Evolutionary conservation across 2,113 vertebrate genomes (phyloP).

Genomic region (Bubo bubo): DNA sequence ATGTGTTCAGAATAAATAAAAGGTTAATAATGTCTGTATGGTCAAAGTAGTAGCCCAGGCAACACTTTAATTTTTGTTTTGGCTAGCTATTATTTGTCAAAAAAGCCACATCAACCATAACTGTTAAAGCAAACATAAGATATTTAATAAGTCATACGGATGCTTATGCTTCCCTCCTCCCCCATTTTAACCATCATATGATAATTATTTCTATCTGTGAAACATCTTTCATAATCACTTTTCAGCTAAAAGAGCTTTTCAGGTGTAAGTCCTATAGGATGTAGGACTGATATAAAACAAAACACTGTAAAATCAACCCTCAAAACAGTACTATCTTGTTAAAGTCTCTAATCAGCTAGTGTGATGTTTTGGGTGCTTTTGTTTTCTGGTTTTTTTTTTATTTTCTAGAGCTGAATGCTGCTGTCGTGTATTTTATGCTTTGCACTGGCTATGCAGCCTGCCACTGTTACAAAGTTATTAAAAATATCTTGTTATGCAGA

Average conservation of each 20-base stretch:
- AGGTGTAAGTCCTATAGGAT: background rate
- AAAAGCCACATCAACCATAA: background rate
- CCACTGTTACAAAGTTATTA: constrained; percentile 5
- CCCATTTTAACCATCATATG: background rate
- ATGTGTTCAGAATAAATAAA: background rate
- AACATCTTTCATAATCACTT: accelerated
- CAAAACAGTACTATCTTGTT: background rate
- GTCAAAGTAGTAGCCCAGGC: background rate
- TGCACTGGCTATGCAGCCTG: background rate
- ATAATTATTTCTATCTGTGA: background rate
- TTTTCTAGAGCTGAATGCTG: background rate
- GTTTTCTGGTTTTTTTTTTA: background rate
- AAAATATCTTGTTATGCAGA: constrained; percentile 62
- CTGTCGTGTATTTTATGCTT: background rate
- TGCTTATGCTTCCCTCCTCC: background rate
- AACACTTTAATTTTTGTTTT: background rate
- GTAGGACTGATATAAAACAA: background rate
- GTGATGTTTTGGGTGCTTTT: background rate
- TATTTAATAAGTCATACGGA: background rate
- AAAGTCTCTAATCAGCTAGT: background rate
- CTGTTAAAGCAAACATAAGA: background rate
- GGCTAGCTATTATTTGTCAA: background rate
- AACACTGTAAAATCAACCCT: background rate
- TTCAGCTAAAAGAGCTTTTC: background rate
- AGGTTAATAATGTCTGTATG: background rate